Evolutionary conservation across 2,113 vertebrate species (phyloP).

Genomic region (Phylloscopus whistleri): DNA sequence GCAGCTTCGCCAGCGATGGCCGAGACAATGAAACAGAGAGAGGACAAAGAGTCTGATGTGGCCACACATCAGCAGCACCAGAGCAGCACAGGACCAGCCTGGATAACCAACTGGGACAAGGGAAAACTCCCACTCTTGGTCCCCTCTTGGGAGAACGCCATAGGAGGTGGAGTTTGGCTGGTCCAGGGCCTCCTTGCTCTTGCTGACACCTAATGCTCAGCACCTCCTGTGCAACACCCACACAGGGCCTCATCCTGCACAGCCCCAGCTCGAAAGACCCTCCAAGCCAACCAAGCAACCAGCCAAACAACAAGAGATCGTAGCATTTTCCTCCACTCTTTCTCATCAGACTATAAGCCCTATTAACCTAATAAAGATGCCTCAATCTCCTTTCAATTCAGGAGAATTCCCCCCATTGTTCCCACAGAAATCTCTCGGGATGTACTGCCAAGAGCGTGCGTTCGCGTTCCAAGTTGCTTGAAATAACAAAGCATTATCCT

Average conservation of each 20-base stretch:
- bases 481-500: constrained; percentile 58
- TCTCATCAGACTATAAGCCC: not conserved
- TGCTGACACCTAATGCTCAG: not conserved
- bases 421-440: constrained; percentile 31
- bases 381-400: not conserved
- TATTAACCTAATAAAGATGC: constrained; percentile 41
- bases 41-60: not conserved
- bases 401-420: constrained; percentile 45
- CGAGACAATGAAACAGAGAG: not conserved
- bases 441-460: not conserved
- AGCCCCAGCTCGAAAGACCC: not conserved
- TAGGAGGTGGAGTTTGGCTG: not conserved
- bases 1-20: not conserved
- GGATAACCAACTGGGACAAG: rapidly evolving
- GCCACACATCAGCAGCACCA: not conserved
- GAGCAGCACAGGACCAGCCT: not conserved
- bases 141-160: rapidly evolving
- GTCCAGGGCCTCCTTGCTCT: not conserved
- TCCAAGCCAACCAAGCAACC: not conserved
- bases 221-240: not conserved
- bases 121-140: not conserved
- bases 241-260: not conserved
- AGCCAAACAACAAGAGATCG: not conserved
- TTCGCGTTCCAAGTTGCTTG: constrained; percentile 23
- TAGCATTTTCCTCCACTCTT: not conserved